Evolutionary conservation across 1,140 invertebrate species (phyloP), one percentile per base, ranked within the genome.

Genomic region (Argopecten irradians): DNA sequence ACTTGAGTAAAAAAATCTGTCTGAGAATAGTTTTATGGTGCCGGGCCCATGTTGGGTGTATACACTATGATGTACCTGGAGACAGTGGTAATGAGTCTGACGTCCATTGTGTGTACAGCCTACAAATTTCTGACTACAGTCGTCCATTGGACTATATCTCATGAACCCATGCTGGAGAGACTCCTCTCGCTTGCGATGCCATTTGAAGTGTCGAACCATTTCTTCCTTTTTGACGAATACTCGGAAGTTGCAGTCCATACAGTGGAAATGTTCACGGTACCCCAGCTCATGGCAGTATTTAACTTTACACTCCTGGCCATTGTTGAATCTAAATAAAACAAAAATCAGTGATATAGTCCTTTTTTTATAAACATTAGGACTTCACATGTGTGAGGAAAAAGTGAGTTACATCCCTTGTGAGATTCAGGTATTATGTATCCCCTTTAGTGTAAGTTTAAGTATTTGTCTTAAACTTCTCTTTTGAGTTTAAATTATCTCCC

Each of bases 101-200:
- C 99, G 99, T 88, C 98, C 96, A 95, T 99, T 99, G 96, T 99
- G 98, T 3, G 97, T 97, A 95, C 99, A 99, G 3, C 95, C 95
- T 0, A 92, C 92, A 94, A 97, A 97, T 92, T 97, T 96, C 94
- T 98, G 97, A 0, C 97, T 97, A 93, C 98, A 99, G 95, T 99
- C 98, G 94, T 99, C 98, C 46, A 97, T 97, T 0, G 98, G 98
- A 83, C 98, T 98, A 95, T 98, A 98, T 71, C 99, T 96, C 97
- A 99, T 98, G 95, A 99, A 99, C 32, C 99, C 99, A 94, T 99
- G 98, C 92, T 98, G 98, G 11, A 99, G 96, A 32, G 98, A 99
- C 95, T 99, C 99, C 94, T 99, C 98, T 14, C 99, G 97, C 96
- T 99, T 99, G 96, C 99, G 99, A 96, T 99, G 99, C 99, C 99